Percentiles rank a stretch among this genome's conserved stretches.
Evolutionary conservation across 2,797 vertebrate genomes (phyloP).

Genomic region (Choloepus didactylus): DNA sequence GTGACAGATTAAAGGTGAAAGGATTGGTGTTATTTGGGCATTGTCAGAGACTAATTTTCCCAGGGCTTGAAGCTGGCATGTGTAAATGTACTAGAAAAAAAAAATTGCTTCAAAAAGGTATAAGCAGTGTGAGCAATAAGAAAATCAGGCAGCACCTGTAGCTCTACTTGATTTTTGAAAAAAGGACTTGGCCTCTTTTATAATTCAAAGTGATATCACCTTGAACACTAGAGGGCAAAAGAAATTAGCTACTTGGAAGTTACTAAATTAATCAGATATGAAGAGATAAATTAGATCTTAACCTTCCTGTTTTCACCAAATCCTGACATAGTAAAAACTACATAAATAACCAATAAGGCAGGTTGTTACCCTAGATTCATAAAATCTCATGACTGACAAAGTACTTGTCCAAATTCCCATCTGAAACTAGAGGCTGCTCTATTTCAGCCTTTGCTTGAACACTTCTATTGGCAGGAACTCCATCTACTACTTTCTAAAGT

Average conservation of each 20-base stretch:
- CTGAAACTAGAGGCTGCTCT: rapidly evolving
- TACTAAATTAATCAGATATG: rapidly evolving
- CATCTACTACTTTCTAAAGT: neutral
- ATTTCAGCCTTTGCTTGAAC: neutral
- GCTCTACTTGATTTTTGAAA: neutral
- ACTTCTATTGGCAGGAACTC: neutral
- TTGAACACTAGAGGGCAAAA: rapidly evolving
- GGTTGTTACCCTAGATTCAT: neutral
- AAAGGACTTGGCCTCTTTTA: neutral
- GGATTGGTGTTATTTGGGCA: neutral
- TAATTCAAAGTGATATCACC: rapidly evolving
- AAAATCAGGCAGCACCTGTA: rapidly evolving
- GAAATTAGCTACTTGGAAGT: neutral
- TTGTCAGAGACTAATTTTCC: neutral
- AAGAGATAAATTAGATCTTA: neutral
- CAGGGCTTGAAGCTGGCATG: neutral
- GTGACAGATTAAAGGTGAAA: neutral
- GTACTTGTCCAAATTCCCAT: rapidly evolving
- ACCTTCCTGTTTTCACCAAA: neutral
- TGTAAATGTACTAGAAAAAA: rapidly evolving
- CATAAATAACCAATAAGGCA: rapidly evolving
- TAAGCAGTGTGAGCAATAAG: rapidly evolving
- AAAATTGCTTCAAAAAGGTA: neutral
- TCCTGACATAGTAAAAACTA: neutral
- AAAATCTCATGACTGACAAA: rapidly evolving